A percentile compares a stretch with the other conserved stretches of the same genome.
These are phyloP conservation scores for Pseudanteris insignis DNA, from an alignment of 2,888 invertebrate genomes.

Conservation along the genomic window DNA sequence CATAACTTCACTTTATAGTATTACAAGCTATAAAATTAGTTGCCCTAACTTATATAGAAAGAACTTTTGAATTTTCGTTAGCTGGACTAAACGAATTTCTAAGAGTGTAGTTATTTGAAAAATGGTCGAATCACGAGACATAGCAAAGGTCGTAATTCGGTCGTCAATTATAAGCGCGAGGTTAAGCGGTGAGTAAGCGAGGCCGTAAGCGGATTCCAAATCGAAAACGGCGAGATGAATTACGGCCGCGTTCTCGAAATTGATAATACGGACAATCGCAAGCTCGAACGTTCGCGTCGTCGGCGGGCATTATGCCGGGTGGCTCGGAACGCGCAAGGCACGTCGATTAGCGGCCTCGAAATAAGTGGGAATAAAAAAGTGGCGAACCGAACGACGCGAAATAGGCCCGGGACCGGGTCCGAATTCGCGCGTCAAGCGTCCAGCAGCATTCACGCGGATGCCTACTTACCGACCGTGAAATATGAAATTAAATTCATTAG, in stretches of 20 bases:
- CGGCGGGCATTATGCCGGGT: too few species aligned
- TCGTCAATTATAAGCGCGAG: background rate
- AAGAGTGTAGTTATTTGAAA: too few species aligned
- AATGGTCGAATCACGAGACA: background rate
- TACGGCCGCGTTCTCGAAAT: constrained; percentile 22
- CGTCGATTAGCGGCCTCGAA: background rate
- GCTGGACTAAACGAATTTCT: too few species aligned
- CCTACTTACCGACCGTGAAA: constrained; percentile 63
- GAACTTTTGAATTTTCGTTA: too few species aligned
- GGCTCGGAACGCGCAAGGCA: too few species aligned
- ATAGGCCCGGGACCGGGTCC: background rate
- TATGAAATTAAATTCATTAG: constrained; percentile 66
- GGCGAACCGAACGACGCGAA: constrained; percentile 6
- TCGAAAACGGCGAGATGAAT: constrained; percentile 26
- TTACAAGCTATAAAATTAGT: too few species aligned
- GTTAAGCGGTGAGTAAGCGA: background rate
- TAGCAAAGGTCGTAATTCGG: background rate
- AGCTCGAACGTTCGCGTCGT: constrained; percentile 15
- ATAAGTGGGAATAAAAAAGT: constrained; percentile 20
- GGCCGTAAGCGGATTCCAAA: constrained; percentile 2
- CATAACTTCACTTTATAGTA: too few species aligned
- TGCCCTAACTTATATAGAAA: too few species aligned
- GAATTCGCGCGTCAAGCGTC: constrained; percentile 27
- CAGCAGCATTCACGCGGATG: constrained; percentile 49
- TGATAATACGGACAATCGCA: constrained; percentile 33